Percentiles rank a stretch among this genome's conserved stretches.
Conservation (phyloP, 64 coral and sea anemone species). For the Montipora cactus region DNA sequence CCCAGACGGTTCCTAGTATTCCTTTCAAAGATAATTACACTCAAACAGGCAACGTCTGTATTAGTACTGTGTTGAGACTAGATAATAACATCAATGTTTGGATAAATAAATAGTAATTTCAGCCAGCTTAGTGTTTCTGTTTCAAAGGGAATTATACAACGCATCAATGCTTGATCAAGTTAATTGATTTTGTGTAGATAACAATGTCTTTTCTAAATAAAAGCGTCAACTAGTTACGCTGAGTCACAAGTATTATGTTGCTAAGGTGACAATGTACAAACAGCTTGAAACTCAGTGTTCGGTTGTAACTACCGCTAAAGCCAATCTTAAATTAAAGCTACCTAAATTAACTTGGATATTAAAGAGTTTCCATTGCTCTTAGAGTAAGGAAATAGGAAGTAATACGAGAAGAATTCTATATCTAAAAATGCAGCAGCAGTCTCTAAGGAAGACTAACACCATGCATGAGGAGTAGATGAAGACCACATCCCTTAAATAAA, state of each 20-base stretch:
- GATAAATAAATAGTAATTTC: not conserved
- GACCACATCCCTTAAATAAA: not conserved
- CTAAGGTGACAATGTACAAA: slow-evolving; percentile 11
- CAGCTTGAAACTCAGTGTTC: not conserved
- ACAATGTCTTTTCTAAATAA: slow-evolving; percentile 2
- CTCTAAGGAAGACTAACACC: not conserved
- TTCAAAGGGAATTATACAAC: slow-evolving; percentile 5
- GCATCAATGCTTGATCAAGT: slow-evolving; percentile 52
- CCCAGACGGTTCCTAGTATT: not conserved
- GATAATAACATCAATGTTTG: not conserved
- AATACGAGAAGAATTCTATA: not conserved
- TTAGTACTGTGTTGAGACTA: not conserved
- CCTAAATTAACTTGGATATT: not conserved
- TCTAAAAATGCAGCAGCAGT: not conserved
- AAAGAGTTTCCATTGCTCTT: not conserved
- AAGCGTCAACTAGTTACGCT: slow-evolving; percentile 1
- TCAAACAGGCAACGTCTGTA: not conserved
- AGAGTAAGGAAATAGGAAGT: not conserved
- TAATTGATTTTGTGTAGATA: slow-evolving; percentile 61
- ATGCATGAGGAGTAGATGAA: not conserved
- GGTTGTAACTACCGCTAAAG: not conserved
- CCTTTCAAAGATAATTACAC: not conserved
- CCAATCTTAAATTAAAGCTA: slow-evolving; percentile 4
- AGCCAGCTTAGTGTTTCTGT: not conserved
- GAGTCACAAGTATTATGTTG: slow-evolving; percentile 49